Evolutionary conservation across 2,113 vertebrate species (phyloP), one percentile per base, ranked within the genome.

Genomic region (Speoplatyrhinus poulsoni): DNA sequence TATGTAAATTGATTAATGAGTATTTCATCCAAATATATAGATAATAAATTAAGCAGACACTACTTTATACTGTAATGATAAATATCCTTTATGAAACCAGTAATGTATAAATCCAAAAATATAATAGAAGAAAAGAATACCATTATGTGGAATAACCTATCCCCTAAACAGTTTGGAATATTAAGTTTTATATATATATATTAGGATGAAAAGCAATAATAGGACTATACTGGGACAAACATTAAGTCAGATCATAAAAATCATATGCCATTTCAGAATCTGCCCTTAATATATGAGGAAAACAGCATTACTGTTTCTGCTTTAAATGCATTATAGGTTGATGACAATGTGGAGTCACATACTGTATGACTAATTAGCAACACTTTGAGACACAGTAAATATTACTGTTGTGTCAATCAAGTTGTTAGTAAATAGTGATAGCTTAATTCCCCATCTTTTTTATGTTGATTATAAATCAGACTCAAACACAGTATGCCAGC

Each of bases 131-230:
- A 73, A 69, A 52, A 73, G 69, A 69, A 52, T 60, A 75, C 69
- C 64, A 76, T 72, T 81, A 76, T 62, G 70, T 86, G 81, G 85
- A 76, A 77, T 69, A 80, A 81, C 54, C 12, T 59, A 74, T 72
- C 66, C 84, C 85, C 69, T 17, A 63, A 79, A 41, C 36, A n/a
- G 4, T 53, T 60, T 78, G 70, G 73, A 78, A 55, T 74, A 83
- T 76, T 69, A 73, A 3, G 68, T 78, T 79, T 85, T 56, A 41
- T 41, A 41, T 85, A 80, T 84, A 82, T 89, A 85, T 79, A 72
- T 84, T 75, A 84, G 76, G 83, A 86, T 71, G 60, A 82, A 87
- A 87, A 88, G 89, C 89, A 90, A 90, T 90, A 89, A 86, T 82
- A 84, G 62, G 74, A 84, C 73, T 71, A 81, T 81, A 86, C 82